Base-by-base conservation (phyloP, 2,113 vertebrate species). In the Gnathonemus echidnorhynchus region DNA sequence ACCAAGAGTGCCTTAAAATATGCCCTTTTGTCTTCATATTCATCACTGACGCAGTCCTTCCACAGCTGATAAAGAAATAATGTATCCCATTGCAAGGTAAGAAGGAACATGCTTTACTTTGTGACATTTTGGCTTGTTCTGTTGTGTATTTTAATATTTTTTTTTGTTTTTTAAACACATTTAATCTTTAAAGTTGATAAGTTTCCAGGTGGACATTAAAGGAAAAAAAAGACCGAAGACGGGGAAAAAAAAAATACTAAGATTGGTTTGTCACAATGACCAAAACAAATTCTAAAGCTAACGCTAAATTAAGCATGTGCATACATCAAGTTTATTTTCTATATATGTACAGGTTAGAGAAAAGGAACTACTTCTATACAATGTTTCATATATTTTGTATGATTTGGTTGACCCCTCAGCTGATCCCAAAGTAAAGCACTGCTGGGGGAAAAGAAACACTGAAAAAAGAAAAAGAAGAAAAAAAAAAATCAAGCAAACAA, bases 201-300 rank as follows among this genome's bases (percentile, higher is more conserved):
- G 27, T 87, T 53, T 87, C 35, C 85, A 35, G 48, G 27, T 87
- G 86, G 27, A 87, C 49, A 27, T 3, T 17, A 53, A 87, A 87
- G 9, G 53, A 50, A 58, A 87, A 39, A 35, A 42, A 87, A 35
- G 17, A 19, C 5, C 1, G 3, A 80, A 80, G 11, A 80, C 2
- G 27, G 39, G 17, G n/a, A 0, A n/a, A 27, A 31, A 62, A 11
- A 27, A 89, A 83, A 58, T 50, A 53, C 96, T 96, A 94, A 91
- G 95, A 95, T 95, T 95, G 95, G 96, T 97, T 96, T 97, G 96
- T 95, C 96, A 97, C 95, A 97, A 95, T 96, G 96, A 96, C 94
- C 49, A 96, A 95, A 96, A 96, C 95, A 92, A 94, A 96, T 95
- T 95, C 96, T 97, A 96, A 97, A 96, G 96, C 97, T 96, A 97